Evolutionary conservation across 2,113 vertebrate genomes (phyloP).

Genomic region (Pampusana beccarii): DNA sequence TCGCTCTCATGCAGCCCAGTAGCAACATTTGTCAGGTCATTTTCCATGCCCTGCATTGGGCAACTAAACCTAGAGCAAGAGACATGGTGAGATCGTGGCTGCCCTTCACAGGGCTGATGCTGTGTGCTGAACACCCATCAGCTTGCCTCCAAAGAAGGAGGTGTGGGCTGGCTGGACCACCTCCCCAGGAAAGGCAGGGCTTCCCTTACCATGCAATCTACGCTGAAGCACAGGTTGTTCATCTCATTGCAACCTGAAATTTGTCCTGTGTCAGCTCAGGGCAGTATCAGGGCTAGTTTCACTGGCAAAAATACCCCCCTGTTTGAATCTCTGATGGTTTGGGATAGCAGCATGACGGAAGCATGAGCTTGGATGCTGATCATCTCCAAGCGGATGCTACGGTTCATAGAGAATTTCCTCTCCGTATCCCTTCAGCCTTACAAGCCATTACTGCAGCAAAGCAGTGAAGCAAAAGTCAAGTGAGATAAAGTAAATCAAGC

Average conservation of each 20-base stretch:
- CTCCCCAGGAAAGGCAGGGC: neutral
- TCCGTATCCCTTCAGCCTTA: neutral
- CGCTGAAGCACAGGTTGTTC: neutral
- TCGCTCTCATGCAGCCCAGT: neutral
- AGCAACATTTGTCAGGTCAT: neutral
- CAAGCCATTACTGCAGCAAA: neutral
- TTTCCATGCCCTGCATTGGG: neutral
- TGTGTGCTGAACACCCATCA: rapidly evolving
- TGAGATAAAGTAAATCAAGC: neutral
- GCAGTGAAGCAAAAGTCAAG: neutral
- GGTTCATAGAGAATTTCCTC: neutral
- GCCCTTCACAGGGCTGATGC: neutral
- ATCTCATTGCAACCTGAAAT: neutral
- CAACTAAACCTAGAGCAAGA: neutral
- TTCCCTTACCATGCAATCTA: neutral
- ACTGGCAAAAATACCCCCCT: neutral
- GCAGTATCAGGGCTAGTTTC: neutral
- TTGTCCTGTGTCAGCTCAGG: neutral
- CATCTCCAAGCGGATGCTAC: neutral
- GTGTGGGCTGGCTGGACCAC: neutral
- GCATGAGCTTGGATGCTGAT: neutral
- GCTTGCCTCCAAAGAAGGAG: neutral
- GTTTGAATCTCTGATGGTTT: neutral
- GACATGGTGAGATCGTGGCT: neutral
- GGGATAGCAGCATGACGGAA: neutral